Evolutionary conservation across 2,113 vertebrate species (phyloP), one percentile per base, ranked within the genome.

Genomic region (Microtus pennsylvanicus): DNA sequence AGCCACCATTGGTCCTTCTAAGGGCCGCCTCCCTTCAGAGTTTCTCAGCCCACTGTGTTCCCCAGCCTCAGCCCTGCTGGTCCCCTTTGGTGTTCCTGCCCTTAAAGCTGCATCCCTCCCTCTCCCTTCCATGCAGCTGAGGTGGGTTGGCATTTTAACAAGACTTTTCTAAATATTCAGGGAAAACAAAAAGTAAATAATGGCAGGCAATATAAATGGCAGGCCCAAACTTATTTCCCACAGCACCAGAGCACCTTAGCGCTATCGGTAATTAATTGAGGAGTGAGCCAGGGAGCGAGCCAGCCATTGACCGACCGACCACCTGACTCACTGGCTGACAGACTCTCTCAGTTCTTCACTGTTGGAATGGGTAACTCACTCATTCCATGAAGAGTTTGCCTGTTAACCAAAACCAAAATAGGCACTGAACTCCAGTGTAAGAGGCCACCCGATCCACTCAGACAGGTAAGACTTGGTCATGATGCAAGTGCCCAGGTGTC

Each of bases 101-200:
- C 70, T 92, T 87, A 83, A 63, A 87, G 75, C 61, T 75, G 93
- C 75, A 65, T 42, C 58, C 22, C 24, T 19, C 17, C 38, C 38
- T 63, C 35, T 70, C 63, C 28, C 63, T 0, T 38, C 26, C 16
- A 14, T 7, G 11, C 50, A 95, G 91, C 30, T n/a, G 83, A 96
- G 21, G n/a, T 52, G 52, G 83, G 33, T 30, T 96, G 95, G 93
- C 87, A 93, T 94, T 96, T 92, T 47, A 80, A 91, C 85, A 91
- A 94, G 87, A 89, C 58, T 92, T 93, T 58, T 67, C 87, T 87
- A 80, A 97, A 92, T 91, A 93, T 87, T 92, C 96, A 96, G 86
- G 77, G 61, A 61, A 97, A 97, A 96, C 89, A 91, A 91, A 96
- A 95, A 91, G 87, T 80, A 67, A 97, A 86, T 87, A 93, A 96